Conservation (phyloP, 1,140 invertebrate species). For the Procambarus clarkii region DNA sequence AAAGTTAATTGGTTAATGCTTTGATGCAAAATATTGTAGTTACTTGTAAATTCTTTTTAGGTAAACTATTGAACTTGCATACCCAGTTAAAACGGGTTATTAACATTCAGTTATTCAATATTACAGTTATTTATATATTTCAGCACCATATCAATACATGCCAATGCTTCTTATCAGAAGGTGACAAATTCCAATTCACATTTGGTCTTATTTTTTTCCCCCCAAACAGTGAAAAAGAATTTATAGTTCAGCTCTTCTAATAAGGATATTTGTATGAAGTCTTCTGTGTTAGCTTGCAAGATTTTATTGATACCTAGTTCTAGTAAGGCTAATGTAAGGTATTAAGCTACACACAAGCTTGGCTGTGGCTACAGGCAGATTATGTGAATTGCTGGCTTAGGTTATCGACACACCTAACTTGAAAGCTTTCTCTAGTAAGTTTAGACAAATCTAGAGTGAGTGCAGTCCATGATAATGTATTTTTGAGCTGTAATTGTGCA, state of each 20-base stretch:
- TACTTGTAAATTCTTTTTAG: constrained; percentile 28
- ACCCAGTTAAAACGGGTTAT: constrained; percentile 23
- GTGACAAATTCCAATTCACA: constrained; percentile 11
- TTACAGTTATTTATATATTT: not conserved
- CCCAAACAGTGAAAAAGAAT: constrained; percentile 14
- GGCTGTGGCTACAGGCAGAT: constrained; percentile 60
- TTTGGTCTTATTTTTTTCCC: not conserved
- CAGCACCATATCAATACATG: constrained; percentile 20
- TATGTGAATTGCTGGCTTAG: constrained; percentile 23
- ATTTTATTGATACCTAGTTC: constrained; percentile 29
- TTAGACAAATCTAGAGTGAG: not conserved
- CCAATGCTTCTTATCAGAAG: constrained; percentile 12
- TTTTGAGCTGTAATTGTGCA: not conserved
- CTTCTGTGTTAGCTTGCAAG: constrained; percentile 27
- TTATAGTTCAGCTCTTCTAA: constrained; percentile 1
- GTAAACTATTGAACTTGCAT: constrained; percentile 40
- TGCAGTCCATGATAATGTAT: not conserved
- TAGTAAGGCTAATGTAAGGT: constrained; percentile 38
- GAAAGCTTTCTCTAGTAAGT: constrained; percentile 9
- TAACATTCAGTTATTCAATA: constrained; percentile 15
- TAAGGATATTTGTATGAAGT: not conserved
- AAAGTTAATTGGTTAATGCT: constrained; percentile 69
- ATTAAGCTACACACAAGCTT: constrained; percentile 64
- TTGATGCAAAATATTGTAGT: constrained; percentile 55
- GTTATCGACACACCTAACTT: constrained; percentile 34